Evolutionary conservation across 2,113 vertebrate species (phyloP).

Genomic region (Donacobius atricapilla): DNA sequence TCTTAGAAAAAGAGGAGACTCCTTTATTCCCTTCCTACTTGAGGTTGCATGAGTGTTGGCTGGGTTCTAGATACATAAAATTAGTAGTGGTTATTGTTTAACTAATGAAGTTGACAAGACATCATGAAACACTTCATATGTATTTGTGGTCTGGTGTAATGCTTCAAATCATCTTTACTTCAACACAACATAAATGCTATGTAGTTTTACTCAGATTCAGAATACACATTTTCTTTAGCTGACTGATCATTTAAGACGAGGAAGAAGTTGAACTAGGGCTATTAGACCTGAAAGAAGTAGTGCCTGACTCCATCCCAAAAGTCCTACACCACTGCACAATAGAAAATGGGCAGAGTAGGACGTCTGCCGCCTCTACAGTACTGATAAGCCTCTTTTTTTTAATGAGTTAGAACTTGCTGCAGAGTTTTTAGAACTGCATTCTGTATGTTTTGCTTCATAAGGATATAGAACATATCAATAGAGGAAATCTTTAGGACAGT

Average conservation of each 20-base stretch:
- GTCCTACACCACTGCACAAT: background rate
- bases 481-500: background rate
- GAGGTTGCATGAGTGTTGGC: background rate
- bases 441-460: background rate
- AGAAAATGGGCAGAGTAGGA: fast-evolving
- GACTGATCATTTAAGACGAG: background rate
- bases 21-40: background rate
- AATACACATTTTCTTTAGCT: background rate
- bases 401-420: background rate
- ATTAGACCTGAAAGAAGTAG: background rate
- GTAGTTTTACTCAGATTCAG: background rate
- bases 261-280: background rate
- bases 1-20: background rate
- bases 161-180: background rate
- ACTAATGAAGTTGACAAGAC: background rate
- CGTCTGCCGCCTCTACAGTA: background rate
- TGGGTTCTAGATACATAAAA: background rate
- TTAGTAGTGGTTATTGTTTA: background rate
- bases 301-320: background rate
- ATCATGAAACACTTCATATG: background rate
- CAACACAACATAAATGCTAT: background rate
- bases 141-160: background rate
- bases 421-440: background rate
- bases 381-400: background rate
- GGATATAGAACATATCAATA: background rate